These are phyloP conservation scores for Rhinogobius similis DNA, from an alignment of 2,113 vertebrate genomes.

Conservation along the genomic window DNA sequence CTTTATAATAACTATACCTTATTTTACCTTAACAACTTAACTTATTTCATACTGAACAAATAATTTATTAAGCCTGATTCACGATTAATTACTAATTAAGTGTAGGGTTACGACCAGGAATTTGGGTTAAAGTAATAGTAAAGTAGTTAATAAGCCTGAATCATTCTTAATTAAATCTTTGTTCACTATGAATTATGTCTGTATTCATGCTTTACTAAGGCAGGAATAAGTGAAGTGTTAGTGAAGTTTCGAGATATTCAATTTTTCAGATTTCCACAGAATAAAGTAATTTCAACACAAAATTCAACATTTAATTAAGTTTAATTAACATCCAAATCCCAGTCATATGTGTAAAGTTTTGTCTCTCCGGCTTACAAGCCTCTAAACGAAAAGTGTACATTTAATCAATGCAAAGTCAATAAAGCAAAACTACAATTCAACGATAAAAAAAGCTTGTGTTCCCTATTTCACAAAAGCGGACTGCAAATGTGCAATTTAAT, in stretches of 20 bases:
- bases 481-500: conserved; percentile 30
- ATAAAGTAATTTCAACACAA: background rate
- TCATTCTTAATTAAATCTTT: too few species aligned
- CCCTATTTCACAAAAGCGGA: conserved; percentile 21
- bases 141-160: too few species aligned
- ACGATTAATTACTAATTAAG: too few species aligned
- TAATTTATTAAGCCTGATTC: too few species aligned
- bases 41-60: too few species aligned
- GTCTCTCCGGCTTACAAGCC: background rate
- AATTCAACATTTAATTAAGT: background rate
- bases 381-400: conserved; percentile 5
- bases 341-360: conserved; percentile 1
- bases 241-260: background rate
- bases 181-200: too few species aligned
- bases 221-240: too few species aligned
- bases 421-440: background rate
- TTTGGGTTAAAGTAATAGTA: too few species aligned
- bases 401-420: conserved; percentile 12
- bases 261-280: background rate
- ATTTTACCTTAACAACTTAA: too few species aligned
- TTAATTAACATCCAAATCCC: background rate
- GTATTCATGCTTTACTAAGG: too few species aligned
- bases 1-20: too few species aligned
- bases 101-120: too few species aligned
- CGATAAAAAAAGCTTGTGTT: background rate